Evolutionary conservation across 2,888 invertebrate genomes (phyloP), one percentile per base, ranked within the genome.

Genomic region (Trissolcus japonicus): DNA sequence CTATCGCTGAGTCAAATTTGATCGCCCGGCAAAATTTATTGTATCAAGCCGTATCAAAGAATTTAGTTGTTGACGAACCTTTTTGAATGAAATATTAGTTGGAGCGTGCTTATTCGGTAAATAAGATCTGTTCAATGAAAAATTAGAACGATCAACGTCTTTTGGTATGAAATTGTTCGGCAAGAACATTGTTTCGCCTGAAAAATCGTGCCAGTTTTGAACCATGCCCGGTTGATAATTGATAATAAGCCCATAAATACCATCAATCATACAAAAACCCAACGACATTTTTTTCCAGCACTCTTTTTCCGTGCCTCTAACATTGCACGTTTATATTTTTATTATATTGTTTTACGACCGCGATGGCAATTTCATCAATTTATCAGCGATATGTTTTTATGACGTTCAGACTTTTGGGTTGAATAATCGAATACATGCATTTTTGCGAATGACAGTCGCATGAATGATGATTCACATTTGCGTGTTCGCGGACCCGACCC

Each of bases 1-100:
- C 51, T 41, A 55, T 25, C 50, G 54, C 13, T 14, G 54, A 60
- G 53, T 62, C 67, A 56, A 50, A 62, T 74, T 74, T 61, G 61
- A 66, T 66, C 51, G 43, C 50, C 25, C 55, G 21, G 59, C 7
- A n/a, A 14, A 60, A 74, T 57, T 61, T 61, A 56, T 57, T 62
- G 55, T 67, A 62, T 67, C 56, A 53, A 59, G 41, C 62, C n/a
- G 7, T 57, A 56, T 56, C 61, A 35, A 57, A 51, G 56, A 57
- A 56, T 62, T 61, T 41, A 48, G 51, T 51, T 51, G 16, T 35
- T 9, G 46, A 16, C 1, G 46, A 46, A 46, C 7, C 46, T 14
- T 14, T 46, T 16, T 46, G 46, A 14, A 46, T 46, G 46, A 46
- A 46, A 46, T 46, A 46, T 46, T 11, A 16, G 46, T n/a, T 11